These are phyloP conservation scores for Orthonychiurus folsomi DNA, from an alignment of 2,888 invertebrate species.

Conservation along the genomic window DNA sequence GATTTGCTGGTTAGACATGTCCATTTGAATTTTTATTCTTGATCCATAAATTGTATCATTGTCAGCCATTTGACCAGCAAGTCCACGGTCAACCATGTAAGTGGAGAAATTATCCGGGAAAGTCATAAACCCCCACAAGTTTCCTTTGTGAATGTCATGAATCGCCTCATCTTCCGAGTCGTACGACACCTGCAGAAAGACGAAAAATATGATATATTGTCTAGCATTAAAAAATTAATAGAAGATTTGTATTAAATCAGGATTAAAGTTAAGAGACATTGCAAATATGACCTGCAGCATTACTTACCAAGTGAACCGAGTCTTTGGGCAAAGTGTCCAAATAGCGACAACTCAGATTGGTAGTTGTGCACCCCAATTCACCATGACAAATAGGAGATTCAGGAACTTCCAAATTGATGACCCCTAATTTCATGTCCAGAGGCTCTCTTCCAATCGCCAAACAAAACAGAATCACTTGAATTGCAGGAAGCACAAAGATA, in stretches of 20 bases:
- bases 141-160: slow-evolving; percentile 62
- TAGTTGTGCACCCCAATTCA: slow-evolving; percentile 59
- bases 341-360: slow-evolving; percentile 69
- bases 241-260: too few species aligned
- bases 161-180: slow-evolving; percentile 52
- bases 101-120: slow-evolving; percentile 85
- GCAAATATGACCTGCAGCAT: too few species aligned
- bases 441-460: slow-evolving; percentile 84
- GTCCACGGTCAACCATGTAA: slow-evolving; percentile 70
- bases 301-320: slow-evolving; percentile 59
- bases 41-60: slow-evolving; percentile 78
- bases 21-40: slow-evolving; percentile 79
- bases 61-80: slow-evolving; percentile 70
- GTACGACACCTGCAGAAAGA: slow-evolving; percentile 29
- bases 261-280: too few species aligned
- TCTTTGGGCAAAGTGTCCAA: slow-evolving; percentile 62
- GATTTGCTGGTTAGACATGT: slow-evolving; percentile 93
- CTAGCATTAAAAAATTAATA: too few species aligned
- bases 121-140: slow-evolving; percentile 80
- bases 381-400: slow-evolving; percentile 45
- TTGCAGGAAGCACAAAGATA: slow-evolving; percentile 84
- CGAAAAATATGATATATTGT: too few species aligned
- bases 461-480: slow-evolving; percentile 89
- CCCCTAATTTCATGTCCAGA: slow-evolving; percentile 67
- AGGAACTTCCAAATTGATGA: slow-evolving; percentile 69